Percentiles rank a stretch among this genome's conserved stretches.
Conservation (phyloP, 2,888 invertebrate genomes). For the Drosophila fulvimacula region DNA sequence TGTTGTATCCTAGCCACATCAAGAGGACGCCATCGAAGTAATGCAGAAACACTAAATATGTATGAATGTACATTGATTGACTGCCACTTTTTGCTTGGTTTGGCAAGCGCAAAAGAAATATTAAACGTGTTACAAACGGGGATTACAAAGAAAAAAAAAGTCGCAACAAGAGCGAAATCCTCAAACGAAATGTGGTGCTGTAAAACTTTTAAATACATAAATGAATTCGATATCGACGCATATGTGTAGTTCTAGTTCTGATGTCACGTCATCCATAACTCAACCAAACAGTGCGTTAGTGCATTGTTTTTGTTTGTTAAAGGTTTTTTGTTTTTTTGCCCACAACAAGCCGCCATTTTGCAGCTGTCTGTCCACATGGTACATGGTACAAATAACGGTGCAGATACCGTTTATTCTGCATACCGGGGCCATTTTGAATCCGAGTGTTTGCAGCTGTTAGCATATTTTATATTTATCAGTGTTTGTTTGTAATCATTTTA, state of each 20-base stretch:
- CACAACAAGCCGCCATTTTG: constrained; percentile 52
- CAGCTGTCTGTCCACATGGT: constrained; percentile 44
- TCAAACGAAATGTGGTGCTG: constrained; percentile 36
- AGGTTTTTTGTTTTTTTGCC: constrained; percentile 21
- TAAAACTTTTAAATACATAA: constrained; percentile 48
- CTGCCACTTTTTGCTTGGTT: constrained; percentile 32
- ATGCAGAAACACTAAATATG: constrained; percentile 56
- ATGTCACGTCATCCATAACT: constrained; percentile 36
- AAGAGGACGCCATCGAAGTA: constrained; percentile 62
- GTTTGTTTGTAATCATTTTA: constrained; percentile 33
- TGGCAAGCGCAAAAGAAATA: constrained; percentile 46
- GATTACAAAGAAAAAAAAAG: constrained; percentile 45
- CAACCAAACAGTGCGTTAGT: constrained; percentile 27
- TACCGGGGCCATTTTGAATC: constrained; percentile 55
- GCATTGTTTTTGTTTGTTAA: constrained; percentile 22
- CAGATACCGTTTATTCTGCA: constrained; percentile 43
- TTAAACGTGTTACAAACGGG: constrained; percentile 49
- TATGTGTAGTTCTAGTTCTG: constrained; percentile 29
- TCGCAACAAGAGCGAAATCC: constrained; percentile 36
- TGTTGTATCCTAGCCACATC: constrained; percentile 70
- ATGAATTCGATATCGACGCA: constrained; percentile 28
- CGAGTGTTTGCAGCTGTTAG: constrained; percentile 44
- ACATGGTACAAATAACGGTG: constrained; percentile 34
- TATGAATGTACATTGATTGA: constrained; percentile 35
- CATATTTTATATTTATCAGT: constrained; percentile 21